These are phyloP conservation scores for Allacma fusca DNA, from an alignment of 2,888 invertebrate species.

Conservation along the genomic window DNA sequence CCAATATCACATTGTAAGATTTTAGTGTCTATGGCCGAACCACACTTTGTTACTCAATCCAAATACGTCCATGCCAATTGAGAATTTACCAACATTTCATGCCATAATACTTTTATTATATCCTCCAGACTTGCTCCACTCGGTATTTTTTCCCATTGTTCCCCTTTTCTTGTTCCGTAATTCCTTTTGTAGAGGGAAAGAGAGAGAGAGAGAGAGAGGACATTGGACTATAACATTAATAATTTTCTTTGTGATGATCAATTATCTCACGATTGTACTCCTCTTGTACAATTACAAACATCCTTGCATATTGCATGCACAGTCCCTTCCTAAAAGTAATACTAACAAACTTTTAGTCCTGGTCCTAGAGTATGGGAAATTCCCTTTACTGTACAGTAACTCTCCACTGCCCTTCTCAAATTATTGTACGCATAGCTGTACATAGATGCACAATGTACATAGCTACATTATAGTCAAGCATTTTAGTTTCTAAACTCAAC, in stretches of 20 bases:
- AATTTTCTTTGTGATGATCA: background rate
- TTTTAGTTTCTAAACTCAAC: too few relatives aligned
- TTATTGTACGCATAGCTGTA: too few relatives aligned
- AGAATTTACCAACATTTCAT: conserved; percentile 14
- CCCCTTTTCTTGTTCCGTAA: background rate
- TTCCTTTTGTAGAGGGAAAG: background rate
- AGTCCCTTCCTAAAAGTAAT: too few relatives aligned
- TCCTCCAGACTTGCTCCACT: background rate
- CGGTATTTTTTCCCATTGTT: background rate
- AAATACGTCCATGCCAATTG: background rate
- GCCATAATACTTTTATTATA: background rate
- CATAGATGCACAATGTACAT: too few relatives aligned
- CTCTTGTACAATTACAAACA: background rate
- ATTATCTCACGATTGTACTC: background rate
- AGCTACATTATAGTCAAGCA: too few relatives aligned
- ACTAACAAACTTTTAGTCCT: too few relatives aligned
- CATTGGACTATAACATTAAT: background rate
- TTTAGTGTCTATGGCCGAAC: background rate
- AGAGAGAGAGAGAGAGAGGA: background rate
- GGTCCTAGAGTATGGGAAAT: too few relatives aligned
- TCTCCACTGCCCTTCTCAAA: too few relatives aligned
- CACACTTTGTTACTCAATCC: conserved; percentile 7
- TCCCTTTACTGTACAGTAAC: too few relatives aligned
- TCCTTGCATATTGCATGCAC: too few relatives aligned
- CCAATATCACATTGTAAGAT: background rate